Evolutionary conservation across 2,888 invertebrate species (phyloP), one percentile per base, ranked within the genome.

Genomic region (Lycaena phlaeas): DNA sequence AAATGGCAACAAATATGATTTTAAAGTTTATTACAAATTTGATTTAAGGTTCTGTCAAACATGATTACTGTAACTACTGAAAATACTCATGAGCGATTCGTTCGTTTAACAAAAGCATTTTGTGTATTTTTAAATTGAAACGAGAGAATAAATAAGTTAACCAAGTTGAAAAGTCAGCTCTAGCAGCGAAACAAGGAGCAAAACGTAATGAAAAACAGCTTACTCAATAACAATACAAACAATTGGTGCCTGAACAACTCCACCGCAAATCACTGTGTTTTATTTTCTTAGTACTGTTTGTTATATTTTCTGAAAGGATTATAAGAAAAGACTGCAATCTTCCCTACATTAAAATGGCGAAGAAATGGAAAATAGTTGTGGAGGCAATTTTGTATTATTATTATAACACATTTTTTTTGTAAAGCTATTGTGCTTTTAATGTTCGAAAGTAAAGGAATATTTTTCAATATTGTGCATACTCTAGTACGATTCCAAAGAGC

Each of bases 241-340:
- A 34, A 22, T 34, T 18, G 12, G 11, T 22, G 34, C 17, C 11
- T 18, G 34, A 22, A 22, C 17, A 18, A 31, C 22, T 34, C 12
- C 22, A 14, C 34, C 46, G 45, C 31, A 50, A 48, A 48, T 48
- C 44, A 48, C 11, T 10, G 34, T 27, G 37, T 18, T 31, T 45
- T 43, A 43, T 43, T 40, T 44, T 46, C 42, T 46, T 36, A 34
- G 37, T 22, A 11, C 34, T 18, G 37, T 43, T 38, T 18, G 37
- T 43, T 38, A 46, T 46, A 43, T 46, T 46, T 42, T 41, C 29
- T 34, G 34, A 43, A 46, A 46, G 46, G 46, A 46, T 46, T 44
- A 37, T 37, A 27, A 40, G 41, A 43, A 43, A 42, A 42, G 34
- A 30, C 38, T 48, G 40, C 43, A 42, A 41, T 43, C 37, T 47